Base-by-base conservation (phyloP, 2,797 vertebrate genomes). In the Hypotaenidia philippensis region DNA sequence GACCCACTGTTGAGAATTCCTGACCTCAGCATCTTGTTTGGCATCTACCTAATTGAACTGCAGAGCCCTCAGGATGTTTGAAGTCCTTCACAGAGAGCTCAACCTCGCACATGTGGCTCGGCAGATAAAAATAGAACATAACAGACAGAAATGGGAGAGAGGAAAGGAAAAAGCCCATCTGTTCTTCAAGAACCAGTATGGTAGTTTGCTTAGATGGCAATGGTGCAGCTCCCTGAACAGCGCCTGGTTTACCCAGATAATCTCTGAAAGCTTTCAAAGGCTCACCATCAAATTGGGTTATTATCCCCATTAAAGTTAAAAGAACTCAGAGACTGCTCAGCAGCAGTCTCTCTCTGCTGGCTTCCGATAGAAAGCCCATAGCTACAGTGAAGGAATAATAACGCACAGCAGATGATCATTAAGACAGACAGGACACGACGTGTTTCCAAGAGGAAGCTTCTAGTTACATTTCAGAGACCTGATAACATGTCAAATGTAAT, bases 401-500 rank as follows among this genome's bases (percentile, higher is more conserved):
- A 69, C 4, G 10, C 25, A 32, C 63, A 41, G 7, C 21, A 68
- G 75, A 85, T 36, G 75, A 45, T 83, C 72, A 65, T 72, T 74
- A 49, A 44, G 29, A 75, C 53, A 91, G 21, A 89, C 40, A 94
- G 77, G 53, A 77, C 52, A 53, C 1, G 0, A 85, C 71, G 31
- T 34, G 47, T 40, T 91, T 90, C 90, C 59, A 86, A 65, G 45
- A 85, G 32, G 44, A 91, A 83, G 69, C 75, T 92, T 90, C 87
- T 20, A 75, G 66, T 82, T 84, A 36, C 3, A 47, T 89, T 74
- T 91, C 45, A 23, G 60, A 74, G 19, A 29, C 66, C 83, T 41
- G 26, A 81, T 79, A 90, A 80, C 36, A 91, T 7, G n/a, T 93
- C 93, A 90, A 57, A 71, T 27, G 27, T 11, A 94, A 94, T 94